A percentile compares a stretch with the other conserved stretches of the same genome.
Evolutionary conservation across 1,140 invertebrate species (phyloP).

Genomic region (Coenobita brevimanus): DNA sequence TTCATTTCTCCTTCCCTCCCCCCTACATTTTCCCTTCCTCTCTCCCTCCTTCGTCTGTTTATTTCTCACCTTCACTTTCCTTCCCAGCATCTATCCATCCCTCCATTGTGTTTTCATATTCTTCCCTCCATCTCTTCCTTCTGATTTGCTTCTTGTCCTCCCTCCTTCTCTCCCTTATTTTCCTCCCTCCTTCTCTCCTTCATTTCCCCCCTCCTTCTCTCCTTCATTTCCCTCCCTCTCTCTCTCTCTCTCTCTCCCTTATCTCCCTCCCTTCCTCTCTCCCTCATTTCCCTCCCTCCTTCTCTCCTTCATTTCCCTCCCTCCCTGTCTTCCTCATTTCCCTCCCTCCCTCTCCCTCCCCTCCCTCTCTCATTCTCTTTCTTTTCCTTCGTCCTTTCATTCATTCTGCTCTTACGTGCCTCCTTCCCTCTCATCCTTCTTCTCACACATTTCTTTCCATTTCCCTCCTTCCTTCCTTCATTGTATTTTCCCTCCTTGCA

Average conservation of each 20-base stretch:
- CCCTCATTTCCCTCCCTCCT: neutral
- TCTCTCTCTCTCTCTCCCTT: neutral
- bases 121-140: neutral
- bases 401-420: no score
- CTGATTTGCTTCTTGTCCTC: neutral
- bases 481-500: no score
- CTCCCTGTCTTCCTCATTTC: neutral
- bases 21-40: neutral
- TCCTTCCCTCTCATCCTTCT: no score
- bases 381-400: no score
- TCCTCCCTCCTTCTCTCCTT: conserved; percentile 12
- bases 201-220: neutral
- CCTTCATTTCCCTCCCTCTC: neutral
- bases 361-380: neutral
- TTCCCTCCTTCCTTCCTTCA: no score
- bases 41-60: no score
- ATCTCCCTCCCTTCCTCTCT: neutral
- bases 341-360: neutral
- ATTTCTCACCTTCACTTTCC: no score
- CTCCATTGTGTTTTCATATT: neutral
- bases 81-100: no score
- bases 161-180: no score
- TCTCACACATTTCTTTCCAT: no score
- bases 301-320: neutral
- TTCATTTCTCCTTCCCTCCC: neutral